Conservation (phyloP, 2,888 invertebrate genomes). For the Aleiodes testaceus region DNA sequence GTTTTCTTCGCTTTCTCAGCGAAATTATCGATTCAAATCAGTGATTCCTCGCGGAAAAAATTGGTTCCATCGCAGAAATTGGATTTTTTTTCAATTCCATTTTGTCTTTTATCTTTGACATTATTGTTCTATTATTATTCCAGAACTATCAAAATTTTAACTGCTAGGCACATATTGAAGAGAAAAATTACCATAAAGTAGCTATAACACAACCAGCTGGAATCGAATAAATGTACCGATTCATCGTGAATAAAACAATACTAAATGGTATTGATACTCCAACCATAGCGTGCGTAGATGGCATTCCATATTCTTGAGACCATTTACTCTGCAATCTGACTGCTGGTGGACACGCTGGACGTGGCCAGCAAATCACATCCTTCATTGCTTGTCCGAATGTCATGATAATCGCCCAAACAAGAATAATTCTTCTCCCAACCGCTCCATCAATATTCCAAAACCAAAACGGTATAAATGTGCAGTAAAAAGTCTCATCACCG, state of each 20-base stretch:
- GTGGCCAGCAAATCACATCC: slow-evolving; percentile 89
- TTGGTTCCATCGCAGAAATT: too few relatives aligned
- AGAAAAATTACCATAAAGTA: slow-evolving; percentile 74
- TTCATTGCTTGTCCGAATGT: slow-evolving; percentile 91
- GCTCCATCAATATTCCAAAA: slow-evolving; percentile 95
- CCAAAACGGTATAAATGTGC: slow-evolving; percentile 93
- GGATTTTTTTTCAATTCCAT: too few relatives aligned
- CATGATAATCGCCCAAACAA: slow-evolving; percentile 89
- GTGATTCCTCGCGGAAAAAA: too few relatives aligned
- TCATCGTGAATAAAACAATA: slow-evolving; percentile 85
- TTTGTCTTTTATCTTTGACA: background rate
- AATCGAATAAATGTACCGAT: slow-evolving; percentile 84
- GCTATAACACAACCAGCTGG: slow-evolving; percentile 77
- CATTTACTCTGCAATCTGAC: slow-evolving; percentile 89
- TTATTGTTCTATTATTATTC: background rate
- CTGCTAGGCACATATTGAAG: background rate
- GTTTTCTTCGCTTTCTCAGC: too few relatives aligned
- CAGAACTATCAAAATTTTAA: background rate
- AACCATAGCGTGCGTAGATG: slow-evolving; percentile 95
- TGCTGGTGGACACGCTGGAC: slow-evolving; percentile 88
- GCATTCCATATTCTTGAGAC: slow-evolving; percentile 95
- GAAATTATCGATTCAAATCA: too few relatives aligned
- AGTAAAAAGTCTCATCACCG: slow-evolving; percentile 93
- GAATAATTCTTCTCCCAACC: slow-evolving; percentile 86
- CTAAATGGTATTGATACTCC: slow-evolving; percentile 91